Evolutionary conservation across 2,888 invertebrate species (phyloP).

Genomic region (Archips xylosteana): DNA sequence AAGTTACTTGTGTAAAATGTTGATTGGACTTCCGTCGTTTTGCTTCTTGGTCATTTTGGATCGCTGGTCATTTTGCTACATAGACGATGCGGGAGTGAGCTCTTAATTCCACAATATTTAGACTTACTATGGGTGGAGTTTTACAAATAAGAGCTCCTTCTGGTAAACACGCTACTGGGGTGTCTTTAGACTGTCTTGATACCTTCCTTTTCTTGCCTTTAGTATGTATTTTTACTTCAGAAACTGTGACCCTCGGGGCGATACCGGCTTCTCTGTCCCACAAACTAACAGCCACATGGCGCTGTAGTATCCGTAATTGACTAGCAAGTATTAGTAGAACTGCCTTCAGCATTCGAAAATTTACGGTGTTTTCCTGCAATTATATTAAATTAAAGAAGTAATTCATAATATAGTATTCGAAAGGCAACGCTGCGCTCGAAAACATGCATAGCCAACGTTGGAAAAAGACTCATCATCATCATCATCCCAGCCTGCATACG

Average conservation of each 20-base stretch:
- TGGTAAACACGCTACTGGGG: neutral
- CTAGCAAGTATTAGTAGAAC: conserved; percentile 27
- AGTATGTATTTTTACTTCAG: conserved; percentile 26
- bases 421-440: too few relatives aligned
- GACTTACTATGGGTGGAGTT: neutral
- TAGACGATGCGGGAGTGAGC: too few relatives aligned
- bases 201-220: neutral
- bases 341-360: conserved; percentile 30
- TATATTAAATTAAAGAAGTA: too few relatives aligned
- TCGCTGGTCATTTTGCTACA: too few relatives aligned
- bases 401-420: too few relatives aligned
- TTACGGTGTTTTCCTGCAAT: conserved; percentile 32
- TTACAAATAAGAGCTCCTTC: neutral
- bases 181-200: neutral
- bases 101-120: neutral
- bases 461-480: too few relatives aligned
- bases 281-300: conserved; percentile 26
- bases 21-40: too few relatives aligned
- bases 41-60: too few relatives aligned
- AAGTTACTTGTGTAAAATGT: too few relatives aligned
- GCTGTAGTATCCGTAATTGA: conserved; percentile 34
- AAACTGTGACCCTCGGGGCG: neutral
- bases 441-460: too few relatives aligned
- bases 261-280: neutral
- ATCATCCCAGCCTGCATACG: too few relatives aligned